phyloP scores from a whole-genome alignment of 1,140 invertebrate species.

The Chionoecetes opilio region DNA sequence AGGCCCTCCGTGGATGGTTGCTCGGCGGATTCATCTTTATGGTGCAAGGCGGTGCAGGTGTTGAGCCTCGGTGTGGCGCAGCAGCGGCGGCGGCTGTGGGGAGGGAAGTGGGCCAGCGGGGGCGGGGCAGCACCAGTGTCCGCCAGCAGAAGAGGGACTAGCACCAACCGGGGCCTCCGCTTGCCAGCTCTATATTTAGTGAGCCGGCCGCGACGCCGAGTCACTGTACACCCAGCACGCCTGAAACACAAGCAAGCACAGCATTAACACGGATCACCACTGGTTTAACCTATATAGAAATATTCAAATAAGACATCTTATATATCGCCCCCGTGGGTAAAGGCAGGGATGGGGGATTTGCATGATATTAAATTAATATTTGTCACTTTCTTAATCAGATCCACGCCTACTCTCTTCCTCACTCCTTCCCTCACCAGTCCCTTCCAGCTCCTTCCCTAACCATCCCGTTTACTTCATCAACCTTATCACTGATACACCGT shows the following conservation, averaged over 20 bases:
- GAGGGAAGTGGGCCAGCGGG: constrained; percentile 51
- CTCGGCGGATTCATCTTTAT: constrained; percentile 24
- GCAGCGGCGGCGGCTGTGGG: constrained; percentile 22
- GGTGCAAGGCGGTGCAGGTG: background rate
- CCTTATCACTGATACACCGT: background rate
- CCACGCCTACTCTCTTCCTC: background rate
- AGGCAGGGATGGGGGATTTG: background rate
- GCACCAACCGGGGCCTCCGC: background rate
- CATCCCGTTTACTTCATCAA: background rate
- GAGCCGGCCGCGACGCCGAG: constrained; percentile 18
- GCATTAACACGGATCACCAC: background rate
- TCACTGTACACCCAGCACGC: constrained; percentile 47
- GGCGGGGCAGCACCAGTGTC: constrained; percentile 7
- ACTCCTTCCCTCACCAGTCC: background rate
- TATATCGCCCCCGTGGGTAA: background rate
- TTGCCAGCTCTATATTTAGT: constrained; percentile 61
- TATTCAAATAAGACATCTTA: background rate
- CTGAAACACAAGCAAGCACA: constrained; percentile 56
- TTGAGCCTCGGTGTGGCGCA: constrained; percentile 47
- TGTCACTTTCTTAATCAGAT: background rate
- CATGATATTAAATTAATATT: background rate
- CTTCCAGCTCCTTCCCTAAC: background rate
- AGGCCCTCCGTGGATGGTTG: background rate
- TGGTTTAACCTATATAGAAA: background rate
- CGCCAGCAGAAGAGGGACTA: constrained; percentile 9